Conservation (phyloP, 2,888 invertebrate genomes). For the Sepioteuthis lessoniana region DNA sequence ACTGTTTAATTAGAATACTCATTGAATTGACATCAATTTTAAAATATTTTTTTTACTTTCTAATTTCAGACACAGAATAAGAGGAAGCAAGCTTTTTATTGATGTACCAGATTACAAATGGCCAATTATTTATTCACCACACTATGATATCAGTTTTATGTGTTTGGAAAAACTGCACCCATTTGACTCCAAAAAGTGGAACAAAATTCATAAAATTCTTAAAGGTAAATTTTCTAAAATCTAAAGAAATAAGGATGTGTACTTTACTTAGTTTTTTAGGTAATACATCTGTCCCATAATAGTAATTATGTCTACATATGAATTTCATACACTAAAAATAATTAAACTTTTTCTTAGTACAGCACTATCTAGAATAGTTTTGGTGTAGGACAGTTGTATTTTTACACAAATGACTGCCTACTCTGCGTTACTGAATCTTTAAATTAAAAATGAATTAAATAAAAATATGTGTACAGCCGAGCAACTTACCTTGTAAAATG, state of each 20-base stretch:
- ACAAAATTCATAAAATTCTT: constrained; percentile 79
- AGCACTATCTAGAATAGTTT: no score
- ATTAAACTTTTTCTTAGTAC: no score
- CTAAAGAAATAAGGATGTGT: not conserved
- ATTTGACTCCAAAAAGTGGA: constrained; percentile 92
- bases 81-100: constrained; percentile 55
- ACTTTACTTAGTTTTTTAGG: not conserved
- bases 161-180: constrained; percentile 90
- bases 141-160: constrained; percentile 86
- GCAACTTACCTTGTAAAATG: no score
- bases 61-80: not conserved
- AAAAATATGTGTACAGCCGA: no score
- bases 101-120: constrained; percentile 77
- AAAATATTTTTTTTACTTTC: not conserved
- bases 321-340: no score
- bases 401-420: no score
- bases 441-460: no score
- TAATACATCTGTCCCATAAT: no score
- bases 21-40: no score
- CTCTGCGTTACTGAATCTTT: no score
- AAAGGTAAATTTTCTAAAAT: constrained; percentile 69
- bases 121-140: constrained; percentile 85
- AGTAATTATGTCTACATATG: no score
- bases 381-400: no score
- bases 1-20: not conserved